Conservation (phyloP, 1,140 invertebrate species). For the Phthorimaea operculella region DNA sequence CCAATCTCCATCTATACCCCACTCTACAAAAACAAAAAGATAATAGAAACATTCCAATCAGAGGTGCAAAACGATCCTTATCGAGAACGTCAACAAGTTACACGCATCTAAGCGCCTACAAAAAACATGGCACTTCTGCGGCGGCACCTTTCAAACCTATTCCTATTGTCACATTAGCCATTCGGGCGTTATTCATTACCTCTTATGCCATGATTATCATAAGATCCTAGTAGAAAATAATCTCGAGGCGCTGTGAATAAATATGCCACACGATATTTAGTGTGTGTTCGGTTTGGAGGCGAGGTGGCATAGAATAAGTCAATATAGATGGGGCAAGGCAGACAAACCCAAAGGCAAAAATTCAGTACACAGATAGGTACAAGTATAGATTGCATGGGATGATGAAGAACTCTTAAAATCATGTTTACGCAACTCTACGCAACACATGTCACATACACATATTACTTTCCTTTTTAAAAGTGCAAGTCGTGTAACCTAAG, state of each 20-base stretch:
- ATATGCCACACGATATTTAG: constrained; percentile 14
- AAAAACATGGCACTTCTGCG: not conserved
- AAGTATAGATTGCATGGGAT: too few relatives aligned
- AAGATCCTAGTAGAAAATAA: constrained; percentile 65
- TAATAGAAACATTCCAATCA: not conserved
- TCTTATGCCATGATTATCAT: constrained; percentile 56
- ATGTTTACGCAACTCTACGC: too few relatives aligned
- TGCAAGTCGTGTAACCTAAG: too few relatives aligned
- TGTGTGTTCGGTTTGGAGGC: not conserved
- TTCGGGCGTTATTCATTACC: constrained; percentile 53
- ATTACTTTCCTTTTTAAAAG: too few relatives aligned
- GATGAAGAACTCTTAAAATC: too few relatives aligned
- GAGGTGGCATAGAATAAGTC: too few relatives aligned
- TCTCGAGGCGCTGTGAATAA: constrained; percentile 49
- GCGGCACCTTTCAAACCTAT: constrained; percentile 10
- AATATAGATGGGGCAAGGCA: too few relatives aligned
- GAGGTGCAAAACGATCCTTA: not conserved
- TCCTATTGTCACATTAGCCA: constrained; percentile 39
- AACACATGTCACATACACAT: too few relatives aligned
- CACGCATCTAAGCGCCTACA: not conserved
- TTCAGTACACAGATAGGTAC: too few relatives aligned
- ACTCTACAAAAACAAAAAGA: too few relatives aligned
- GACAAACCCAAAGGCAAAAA: too few relatives aligned
- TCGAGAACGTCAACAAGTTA: not conserved
- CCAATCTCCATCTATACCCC: too few relatives aligned